These are phyloP conservation scores for Pissodes strobi DNA, from an alignment of 1,140 invertebrate species.

Conservation along the genomic window DNA sequence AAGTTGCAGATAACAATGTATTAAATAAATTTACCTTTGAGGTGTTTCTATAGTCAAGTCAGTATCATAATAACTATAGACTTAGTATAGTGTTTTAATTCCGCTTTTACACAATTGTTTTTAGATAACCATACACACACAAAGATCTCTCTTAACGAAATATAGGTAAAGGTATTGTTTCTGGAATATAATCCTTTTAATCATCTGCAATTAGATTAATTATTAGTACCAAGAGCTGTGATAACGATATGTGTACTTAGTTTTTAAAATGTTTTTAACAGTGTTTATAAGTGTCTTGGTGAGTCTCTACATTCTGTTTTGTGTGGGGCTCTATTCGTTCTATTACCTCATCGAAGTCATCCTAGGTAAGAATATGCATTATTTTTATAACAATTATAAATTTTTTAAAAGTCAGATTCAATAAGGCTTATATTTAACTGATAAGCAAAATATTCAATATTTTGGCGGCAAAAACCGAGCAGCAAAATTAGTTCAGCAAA, in stretches of 20 bases:
- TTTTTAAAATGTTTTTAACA: constrained; percentile 55
- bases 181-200: constrained; percentile 25
- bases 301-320: constrained; percentile 62
- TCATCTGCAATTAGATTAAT: background rate
- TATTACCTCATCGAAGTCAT: constrained; percentile 63
- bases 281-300: constrained; percentile 57
- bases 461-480: too few species aligned
- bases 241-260: background rate
- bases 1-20: constrained; percentile 18
- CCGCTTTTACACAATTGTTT: background rate
- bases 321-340: constrained; percentile 60
- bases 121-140: too few species aligned
- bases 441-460: too few species aligned
- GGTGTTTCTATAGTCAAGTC: background rate
- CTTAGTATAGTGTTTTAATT: background rate
- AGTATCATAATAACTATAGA: background rate
- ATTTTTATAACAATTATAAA: too few species aligned
- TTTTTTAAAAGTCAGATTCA: too few species aligned
- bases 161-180: constrained; percentile 22
- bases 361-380: constrained; percentile 71
- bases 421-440: too few species aligned
- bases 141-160: too few species aligned
- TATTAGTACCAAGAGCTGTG: background rate
- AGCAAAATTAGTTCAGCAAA: too few species aligned
- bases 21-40: constrained; percentile 5